Conservation (phyloP, 2,888 invertebrate genomes). For the Coleophora flavipennella region DNA sequence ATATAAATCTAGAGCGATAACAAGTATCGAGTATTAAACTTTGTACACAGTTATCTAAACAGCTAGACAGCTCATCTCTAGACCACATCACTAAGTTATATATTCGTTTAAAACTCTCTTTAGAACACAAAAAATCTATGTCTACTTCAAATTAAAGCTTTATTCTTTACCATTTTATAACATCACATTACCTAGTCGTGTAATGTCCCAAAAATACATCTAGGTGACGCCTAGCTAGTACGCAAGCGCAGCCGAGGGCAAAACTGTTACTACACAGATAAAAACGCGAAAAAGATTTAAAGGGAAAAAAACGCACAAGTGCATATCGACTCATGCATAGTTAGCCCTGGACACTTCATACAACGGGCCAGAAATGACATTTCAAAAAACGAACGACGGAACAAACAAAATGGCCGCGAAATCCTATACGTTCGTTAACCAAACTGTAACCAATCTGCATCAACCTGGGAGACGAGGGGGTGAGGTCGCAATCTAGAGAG, state of each 20-base stretch:
- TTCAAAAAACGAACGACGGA: too few species aligned
- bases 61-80: conserved; percentile 7
- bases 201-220: conserved; percentile 40
- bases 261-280: conserved; percentile 29
- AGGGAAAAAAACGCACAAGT: too few species aligned
- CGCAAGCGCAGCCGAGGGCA: conserved; percentile 21
- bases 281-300: neutral
- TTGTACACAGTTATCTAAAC: conserved; percentile 3
- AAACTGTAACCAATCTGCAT: too few species aligned
- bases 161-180: conserved; percentile 58
- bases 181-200: conserved; percentile 30
- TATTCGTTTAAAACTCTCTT: conserved; percentile 41
- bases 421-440: too few species aligned
- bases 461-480: too few species aligned
- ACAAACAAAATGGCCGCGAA: too few species aligned
- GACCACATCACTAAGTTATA: conserved; percentile 18
- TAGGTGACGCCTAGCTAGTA: conserved; percentile 42
- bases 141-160: conserved; percentile 72
- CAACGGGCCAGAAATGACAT: too few species aligned
- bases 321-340: too few species aligned
- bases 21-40: neutral
- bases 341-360: too few species aligned
- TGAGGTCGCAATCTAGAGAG: too few species aligned
- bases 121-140: conserved; percentile 56
- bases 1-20: neutral